Conservation (phyloP, 2,888 invertebrate genomes). For the Seladonia tumulorum region DNA sequence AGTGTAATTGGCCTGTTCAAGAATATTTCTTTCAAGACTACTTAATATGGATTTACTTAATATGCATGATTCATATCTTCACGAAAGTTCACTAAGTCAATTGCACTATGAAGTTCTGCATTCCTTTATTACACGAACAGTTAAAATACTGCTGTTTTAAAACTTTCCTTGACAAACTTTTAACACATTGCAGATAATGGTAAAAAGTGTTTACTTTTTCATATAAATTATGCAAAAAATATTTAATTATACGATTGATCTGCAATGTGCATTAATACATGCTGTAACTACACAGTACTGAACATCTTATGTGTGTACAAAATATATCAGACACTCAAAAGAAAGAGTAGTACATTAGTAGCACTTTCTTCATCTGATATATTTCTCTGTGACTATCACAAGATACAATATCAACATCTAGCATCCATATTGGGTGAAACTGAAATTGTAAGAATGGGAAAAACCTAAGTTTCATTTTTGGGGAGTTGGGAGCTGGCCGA, state of each 20-base stretch:
- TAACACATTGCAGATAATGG: constrained; percentile 29
- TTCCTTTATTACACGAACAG: constrained; percentile 27
- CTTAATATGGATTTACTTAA: constrained; percentile 49
- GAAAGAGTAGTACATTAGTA: constrained; percentile 46
- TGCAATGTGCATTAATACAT: constrained; percentile 69
- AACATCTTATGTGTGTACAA: constrained; percentile 42
- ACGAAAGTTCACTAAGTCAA: constrained; percentile 37
- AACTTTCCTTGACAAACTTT: constrained; percentile 20
- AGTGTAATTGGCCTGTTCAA: constrained; percentile 16
- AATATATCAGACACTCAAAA: constrained; percentile 68
- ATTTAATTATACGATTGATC: constrained; percentile 24
- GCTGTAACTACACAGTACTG: constrained; percentile 75
- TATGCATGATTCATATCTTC: constrained; percentile 38
- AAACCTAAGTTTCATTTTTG: constrained; percentile 97
- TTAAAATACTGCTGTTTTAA: constrained; percentile 28
- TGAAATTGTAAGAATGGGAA: constrained; percentile 76
- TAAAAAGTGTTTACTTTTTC: not conserved
- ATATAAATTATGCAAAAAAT: not conserved
- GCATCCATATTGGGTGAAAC: constrained; percentile 79
- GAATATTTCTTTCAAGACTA: constrained; percentile 37
- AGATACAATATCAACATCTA: constrained; percentile 79
- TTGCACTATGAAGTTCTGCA: constrained; percentile 43
- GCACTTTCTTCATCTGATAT: constrained; percentile 64
- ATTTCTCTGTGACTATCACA: constrained; percentile 68
- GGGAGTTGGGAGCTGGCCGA: constrained; percentile 90